Evolutionary conservation across 1,140 invertebrate species (phyloP).

Genomic region (Atopsyche davidsoni): DNA sequence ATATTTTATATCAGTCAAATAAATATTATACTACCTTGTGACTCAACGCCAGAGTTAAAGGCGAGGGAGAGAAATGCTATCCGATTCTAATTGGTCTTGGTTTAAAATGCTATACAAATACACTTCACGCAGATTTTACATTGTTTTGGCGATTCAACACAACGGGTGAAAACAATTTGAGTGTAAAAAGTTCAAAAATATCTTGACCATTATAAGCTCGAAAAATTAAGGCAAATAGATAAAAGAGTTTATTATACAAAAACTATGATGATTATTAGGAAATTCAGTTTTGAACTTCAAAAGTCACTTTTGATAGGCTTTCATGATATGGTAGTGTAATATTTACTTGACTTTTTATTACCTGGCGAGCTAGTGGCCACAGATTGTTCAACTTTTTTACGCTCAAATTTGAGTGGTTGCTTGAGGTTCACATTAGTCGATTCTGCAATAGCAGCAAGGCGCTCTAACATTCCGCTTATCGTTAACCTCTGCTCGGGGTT

Average conservation of each 20-base stretch:
- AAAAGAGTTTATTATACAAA: neutral
- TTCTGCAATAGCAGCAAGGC: conserved; percentile 80
- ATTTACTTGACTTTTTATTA: conserved; percentile 54
- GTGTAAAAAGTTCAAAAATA: conserved; percentile 52
- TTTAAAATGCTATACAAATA: too few species aligned
- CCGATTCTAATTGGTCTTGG: too few species aligned
- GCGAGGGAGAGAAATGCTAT: too few species aligned
- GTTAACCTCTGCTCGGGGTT: conserved; percentile 74
- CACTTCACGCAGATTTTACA: too few species aligned
- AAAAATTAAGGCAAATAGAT: conserved; percentile 19
- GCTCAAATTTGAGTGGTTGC: conserved; percentile 63
- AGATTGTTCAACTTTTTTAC: conserved; percentile 53
- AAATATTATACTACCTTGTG: conserved; percentile 50
- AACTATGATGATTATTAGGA: too few species aligned
- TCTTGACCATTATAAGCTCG: conserved; percentile 51
- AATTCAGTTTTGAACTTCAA: too few species aligned
- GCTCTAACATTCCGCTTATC: conserved; percentile 73
- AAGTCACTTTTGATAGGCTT: too few species aligned
- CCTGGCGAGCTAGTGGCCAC: conserved; percentile 53
- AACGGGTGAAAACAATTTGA: conserved; percentile 38
- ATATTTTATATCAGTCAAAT: conserved; percentile 50
- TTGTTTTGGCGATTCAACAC: conserved; percentile 2
- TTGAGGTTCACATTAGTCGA: conserved; percentile 72
- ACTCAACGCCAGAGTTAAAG: too few species aligned
- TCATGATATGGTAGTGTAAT: conserved; percentile 53